A percentile compares a stretch with the other conserved stretches of the same genome.
These are phyloP conservation scores for Saxicola maurus DNA, from an alignment of 2,797 vertebrate genomes.

Conservation along the genomic window DNA sequence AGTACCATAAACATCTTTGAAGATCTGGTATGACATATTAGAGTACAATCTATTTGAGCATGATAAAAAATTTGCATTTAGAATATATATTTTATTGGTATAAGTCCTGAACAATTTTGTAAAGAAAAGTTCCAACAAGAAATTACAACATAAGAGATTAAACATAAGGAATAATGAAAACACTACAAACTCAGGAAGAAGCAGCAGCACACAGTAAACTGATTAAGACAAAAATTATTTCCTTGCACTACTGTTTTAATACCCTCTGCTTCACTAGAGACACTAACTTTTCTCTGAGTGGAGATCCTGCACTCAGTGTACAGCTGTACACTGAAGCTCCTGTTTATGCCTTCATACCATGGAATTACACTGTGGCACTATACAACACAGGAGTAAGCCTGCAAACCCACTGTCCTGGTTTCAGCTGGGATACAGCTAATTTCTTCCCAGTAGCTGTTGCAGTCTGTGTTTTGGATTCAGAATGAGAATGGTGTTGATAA, in stretches of 20 bases:
- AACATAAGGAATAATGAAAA: not conserved
- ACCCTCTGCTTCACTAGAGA: not conserved
- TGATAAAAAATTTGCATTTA: not conserved
- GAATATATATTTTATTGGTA: not conserved
- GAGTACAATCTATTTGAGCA: not conserved
- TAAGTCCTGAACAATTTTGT: not conserved
- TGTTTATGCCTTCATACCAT: rapidly evolving
- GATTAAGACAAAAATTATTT: not conserved
- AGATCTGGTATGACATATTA: not conserved
- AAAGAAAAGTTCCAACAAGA: not conserved
- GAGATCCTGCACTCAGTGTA: not conserved
- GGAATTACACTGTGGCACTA: not conserved
- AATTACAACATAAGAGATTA: not conserved
- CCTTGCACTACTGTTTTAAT: not conserved
- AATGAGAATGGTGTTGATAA: not conserved
- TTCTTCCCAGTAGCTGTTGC: not conserved
- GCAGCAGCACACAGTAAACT: not conserved
- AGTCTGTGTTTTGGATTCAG: not conserved
- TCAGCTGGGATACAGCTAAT: not conserved
- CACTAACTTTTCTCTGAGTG: not conserved
- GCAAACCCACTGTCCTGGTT: not conserved
- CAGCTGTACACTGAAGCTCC: not conserved
- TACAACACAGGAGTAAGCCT: not conserved
- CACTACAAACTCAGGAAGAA: not conserved
- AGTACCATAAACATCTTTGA: not conserved